Evolutionary conservation across 2,797 vertebrate genomes (phyloP), one percentile per base, ranked within the genome.

Genomic region (Knipowitschia caucasica): DNA sequence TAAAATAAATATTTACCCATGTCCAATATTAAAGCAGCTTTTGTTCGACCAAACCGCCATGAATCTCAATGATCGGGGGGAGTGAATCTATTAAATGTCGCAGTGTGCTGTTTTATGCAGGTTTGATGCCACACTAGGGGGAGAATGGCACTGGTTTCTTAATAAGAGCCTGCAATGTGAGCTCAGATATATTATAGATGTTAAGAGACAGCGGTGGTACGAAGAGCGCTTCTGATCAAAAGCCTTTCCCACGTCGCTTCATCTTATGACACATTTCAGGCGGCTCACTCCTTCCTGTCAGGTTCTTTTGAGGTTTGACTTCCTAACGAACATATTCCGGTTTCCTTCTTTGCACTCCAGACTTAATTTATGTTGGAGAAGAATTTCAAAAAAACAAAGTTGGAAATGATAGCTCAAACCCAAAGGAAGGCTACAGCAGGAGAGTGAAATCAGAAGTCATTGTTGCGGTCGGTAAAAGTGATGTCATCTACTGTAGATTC

Each of bases 181-280:
- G 59, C 54, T 33, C 64, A 72, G 59, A 78, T 78, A 67, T 79
- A 84, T 84, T 76, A 82, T 79, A 67, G 74, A 85, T 83, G 73
- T 56, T 60, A 67, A 70, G 73, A 73, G 74, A 86, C 75, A 75
- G 68, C 51, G 71, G 70, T 40, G 77, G 68, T 66, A 71, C 43
- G 35, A 77, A 68, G 40, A 72, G 75, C 20, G 56, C 62, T 68
- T 72, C 64, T 77, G 82, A 90, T 90, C 85, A 89, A 88, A 91
- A 82, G 58, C 62, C 46, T 47, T 26, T 62, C 57, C 62, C 51
- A 63, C 45, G 50, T 49, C 50, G 24, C 56, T 34, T 61, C 61
- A 38, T 71, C 62, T 70, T 69, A 62, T 20, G 55, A 75, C 69
- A 73, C 74, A 60, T 27, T 36, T 60, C 12, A 29, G 24, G 29